A percentile compares a stretch with the other conserved stretches of the same genome.
These are phyloP conservation scores for Bombycilla garrulus DNA, from an alignment of 2,113 vertebrate species.

Conservation along the genomic window DNA sequence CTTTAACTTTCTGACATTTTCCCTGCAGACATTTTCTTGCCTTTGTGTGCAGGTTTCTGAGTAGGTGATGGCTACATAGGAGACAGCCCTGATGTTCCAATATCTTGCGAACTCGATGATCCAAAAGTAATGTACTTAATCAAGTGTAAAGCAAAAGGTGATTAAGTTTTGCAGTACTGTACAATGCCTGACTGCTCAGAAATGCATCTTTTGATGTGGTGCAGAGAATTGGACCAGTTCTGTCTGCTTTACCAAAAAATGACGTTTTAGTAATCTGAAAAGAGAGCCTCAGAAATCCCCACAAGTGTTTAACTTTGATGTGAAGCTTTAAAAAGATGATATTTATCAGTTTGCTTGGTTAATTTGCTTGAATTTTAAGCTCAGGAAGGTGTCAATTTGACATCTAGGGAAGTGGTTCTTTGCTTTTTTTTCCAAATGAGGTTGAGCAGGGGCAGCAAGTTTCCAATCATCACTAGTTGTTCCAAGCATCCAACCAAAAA, in stretches of 20 bases:
- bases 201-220: slow-evolving; percentile 57
- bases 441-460: slow-evolving; percentile 7
- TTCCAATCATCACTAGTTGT: slow-evolving; percentile 10
- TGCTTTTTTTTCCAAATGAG: background rate
- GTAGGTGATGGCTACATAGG: slow-evolving; percentile 11
- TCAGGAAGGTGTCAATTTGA: background rate
- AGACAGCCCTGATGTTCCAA: slow-evolving; percentile 35
- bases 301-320: slow-evolving; percentile 53
- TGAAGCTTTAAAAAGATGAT: slow-evolving; percentile 29
- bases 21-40: background rate
- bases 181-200: slow-evolving; percentile 65
- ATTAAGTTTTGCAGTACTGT: slow-evolving; percentile 47
- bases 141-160: slow-evolving; percentile 64
- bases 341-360: slow-evolving; percentile 55
- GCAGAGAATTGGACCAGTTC: slow-evolving; percentile 49
- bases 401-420: background rate
- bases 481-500: slow-evolving; percentile 32
- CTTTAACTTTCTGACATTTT: background rate
- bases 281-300: slow-evolving; percentile 37
- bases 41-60: background rate
- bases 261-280: background rate
- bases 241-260: slow-evolving; percentile 37
- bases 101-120: slow-evolving; percentile 55
- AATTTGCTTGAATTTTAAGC: slow-evolving; percentile 45
- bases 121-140: slow-evolving; percentile 63